Evolutionary conservation across 2,113 vertebrate genomes (phyloP).

Genomic region (Abramis brama): DNA sequence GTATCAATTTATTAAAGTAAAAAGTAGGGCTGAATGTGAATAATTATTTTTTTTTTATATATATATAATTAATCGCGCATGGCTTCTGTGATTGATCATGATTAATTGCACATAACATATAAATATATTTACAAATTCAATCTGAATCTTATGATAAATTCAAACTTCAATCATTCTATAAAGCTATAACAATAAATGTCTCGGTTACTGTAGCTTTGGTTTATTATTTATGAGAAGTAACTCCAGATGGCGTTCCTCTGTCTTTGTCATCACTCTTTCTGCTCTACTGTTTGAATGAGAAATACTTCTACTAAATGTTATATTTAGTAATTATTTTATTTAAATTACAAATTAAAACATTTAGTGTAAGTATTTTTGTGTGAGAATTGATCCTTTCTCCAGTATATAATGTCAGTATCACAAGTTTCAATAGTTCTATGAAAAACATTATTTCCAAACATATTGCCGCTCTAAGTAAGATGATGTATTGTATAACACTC

Average conservation of each 20-base stretch:
- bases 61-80: neutral
- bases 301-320: neutral
- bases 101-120: neutral
- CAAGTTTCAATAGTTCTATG: neutral
- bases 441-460: neutral
- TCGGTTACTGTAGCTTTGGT: neutral
- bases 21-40: neutral
- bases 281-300: neutral
- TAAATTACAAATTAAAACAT: neutral
- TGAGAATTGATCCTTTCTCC: no score
- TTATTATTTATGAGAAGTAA: neutral
- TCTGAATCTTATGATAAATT: neutral
- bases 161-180: neutral
- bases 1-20: neutral
- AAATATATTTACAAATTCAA: neutral
- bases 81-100: neutral
- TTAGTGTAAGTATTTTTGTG: no score
- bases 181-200: neutral
- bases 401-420: neutral
- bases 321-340: neutral
- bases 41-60: neutral
- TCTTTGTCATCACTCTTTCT: neutral
- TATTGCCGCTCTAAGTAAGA: neutral
- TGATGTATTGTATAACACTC: neutral
- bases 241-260: slow-evolving; percentile 14